These are phyloP conservation scores for Alviniconcha strummeri DNA, from an alignment of 2,888 invertebrate genomes.

Conservation along the genomic window DNA sequence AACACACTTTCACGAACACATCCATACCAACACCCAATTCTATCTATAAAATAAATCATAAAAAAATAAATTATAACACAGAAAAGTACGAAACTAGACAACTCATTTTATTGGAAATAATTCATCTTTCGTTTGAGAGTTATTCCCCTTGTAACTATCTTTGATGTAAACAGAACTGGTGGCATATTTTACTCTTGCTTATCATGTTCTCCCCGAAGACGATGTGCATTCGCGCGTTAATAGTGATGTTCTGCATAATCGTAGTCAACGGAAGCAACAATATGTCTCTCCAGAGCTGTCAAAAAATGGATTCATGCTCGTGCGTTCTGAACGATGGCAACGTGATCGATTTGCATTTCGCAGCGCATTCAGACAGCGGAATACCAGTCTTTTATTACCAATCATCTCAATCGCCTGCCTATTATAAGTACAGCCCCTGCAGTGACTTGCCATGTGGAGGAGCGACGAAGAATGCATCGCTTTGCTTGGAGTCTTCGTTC, in stretches of 20 bases:
- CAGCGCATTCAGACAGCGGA: constrained; percentile 12
- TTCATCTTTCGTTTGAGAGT: no score
- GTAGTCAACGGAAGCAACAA: neutral
- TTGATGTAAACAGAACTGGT: no score
- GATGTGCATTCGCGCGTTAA: neutral
- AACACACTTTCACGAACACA: no score
- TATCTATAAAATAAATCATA: no score
- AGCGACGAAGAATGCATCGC: neutral
- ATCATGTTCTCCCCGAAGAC: neutral
- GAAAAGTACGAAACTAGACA: no score
- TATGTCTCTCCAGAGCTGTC: neutral
- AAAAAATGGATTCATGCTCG: constrained; percentile 27
- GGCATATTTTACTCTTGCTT: neutral
- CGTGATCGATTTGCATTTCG: constrained; percentile 25
- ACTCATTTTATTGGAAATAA: no score
- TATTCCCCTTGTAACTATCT: no score
- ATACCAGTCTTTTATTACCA: constrained; percentile 17
- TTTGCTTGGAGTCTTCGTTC: neutral
- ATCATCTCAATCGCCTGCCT: neutral
- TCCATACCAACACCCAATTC: no score
- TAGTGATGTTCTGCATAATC: neutral
- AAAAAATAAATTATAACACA: no score
- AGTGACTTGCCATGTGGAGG: constrained; percentile 18
- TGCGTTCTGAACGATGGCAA: constrained; percentile 22
- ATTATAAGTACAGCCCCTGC: constrained; percentile 31